Evolutionary conservation across 2,113 vertebrate genomes (phyloP), one percentile per base, ranked within the genome.

Genomic region (Neotoma lepida): DNA sequence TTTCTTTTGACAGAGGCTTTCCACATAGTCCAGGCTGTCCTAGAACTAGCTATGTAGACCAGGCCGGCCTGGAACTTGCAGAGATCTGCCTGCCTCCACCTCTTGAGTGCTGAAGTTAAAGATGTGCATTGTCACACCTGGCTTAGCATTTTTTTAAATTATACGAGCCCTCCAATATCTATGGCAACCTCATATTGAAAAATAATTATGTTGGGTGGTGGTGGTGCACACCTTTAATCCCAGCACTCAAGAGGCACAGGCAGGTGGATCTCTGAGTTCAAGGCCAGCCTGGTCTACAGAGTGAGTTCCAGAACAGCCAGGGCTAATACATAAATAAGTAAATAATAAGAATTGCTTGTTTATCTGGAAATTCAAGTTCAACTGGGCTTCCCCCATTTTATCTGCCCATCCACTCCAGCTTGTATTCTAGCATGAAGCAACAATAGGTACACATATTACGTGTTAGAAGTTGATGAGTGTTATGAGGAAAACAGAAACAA

Each of bases 281-380:
- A 70, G 17, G 35, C 35, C 7, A 70, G 35, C 68, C 17, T 70
- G 35, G 35, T 70, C 35, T 70, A 70, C 35, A 70, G 68, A n/a
- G 66, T 70, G 35, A 70, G 35, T 39, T 70, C 68, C 1, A n/a
- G 68, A 35, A 70, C 68, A 70, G 68, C 68, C 35, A 39, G 68
- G 8, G n/a, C 18, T 20, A 63, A 63, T 63, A 24, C 10, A 63
- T 56, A 56, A 56, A 56, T 18, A 56, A 56, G 1, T 56, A 56
- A 56, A 20, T 56, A 56, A 56, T 56, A 2, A 51, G 51, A 51
- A 51, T 51, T 51, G 51, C 0, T 73, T 93, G 61, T 93, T 80
- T 64, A 89, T 66, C 39, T 74, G 74, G 74, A 89, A 93, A 87
- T 85, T 94, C 46, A 92, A 87, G 44, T 81, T 90, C 90, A 95